Evolutionary conservation across 2,113 vertebrate species (phyloP), one percentile per base, ranked within the genome.

Genomic region (Pomatorhinus ruficollis): DNA sequence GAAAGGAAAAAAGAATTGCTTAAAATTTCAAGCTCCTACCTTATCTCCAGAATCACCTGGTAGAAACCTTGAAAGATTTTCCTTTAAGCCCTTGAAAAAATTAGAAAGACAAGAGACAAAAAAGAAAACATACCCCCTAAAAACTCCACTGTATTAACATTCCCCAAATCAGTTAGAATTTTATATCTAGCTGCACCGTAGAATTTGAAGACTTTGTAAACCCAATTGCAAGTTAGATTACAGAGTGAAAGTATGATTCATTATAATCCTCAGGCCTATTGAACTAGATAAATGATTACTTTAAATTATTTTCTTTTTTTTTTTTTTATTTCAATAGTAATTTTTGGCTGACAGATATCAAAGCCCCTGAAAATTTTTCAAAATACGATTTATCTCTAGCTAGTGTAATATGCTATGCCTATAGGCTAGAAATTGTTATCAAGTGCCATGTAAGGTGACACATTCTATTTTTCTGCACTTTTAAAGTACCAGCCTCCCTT

Each of bases 331-430:
- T 92, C 78, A 77, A 79, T 56, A 53, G 19, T 49, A 75, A 60
- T 49, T 91, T 91, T 83, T 94, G 77, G 31, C 63, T 87, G 53
- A 53, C 65, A 83, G 94, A 91, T 91, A 93, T 79, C 65, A 95
- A 89, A 89, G 61, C 11, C 22, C n/a, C 40, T 74, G 52, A 94
- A 95, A 81, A 82, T 63, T 66, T 92, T 72, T 33, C 30, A 79
- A 91, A 95, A 71, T 49, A 89, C 28, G 9, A 79, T 76, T 81
- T 81, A 75, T 95, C 80, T 95, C 75, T 66, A 72, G 35, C 42
- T 78, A 11, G 3, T 87, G 27, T 69, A 65, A 64, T 83, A 63
- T 27, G 10, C 44, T 79, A 17, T 82, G 69, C 77, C 56, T 78
- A 4, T 42, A 40, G 81, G 74, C 37, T 84, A 89, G 44, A 84